These are phyloP conservation scores for Bombus terrestris DNA, from an alignment of 1,140 invertebrate genomes.

Conservation along the genomic window DNA sequence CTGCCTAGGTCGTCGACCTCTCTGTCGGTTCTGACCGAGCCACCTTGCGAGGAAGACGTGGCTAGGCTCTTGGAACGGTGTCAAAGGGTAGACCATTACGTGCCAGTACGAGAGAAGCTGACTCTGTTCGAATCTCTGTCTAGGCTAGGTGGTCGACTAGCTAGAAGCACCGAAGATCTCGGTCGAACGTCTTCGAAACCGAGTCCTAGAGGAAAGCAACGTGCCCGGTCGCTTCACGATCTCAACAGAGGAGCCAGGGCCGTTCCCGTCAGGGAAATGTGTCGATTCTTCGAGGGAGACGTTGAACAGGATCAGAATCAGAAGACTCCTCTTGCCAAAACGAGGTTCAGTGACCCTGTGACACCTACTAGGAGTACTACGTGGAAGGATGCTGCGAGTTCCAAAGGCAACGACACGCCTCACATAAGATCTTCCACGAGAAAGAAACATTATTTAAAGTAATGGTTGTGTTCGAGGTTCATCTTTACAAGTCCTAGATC, in stretches of 20 bases:
- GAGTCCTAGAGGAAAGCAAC: constrained; percentile 78
- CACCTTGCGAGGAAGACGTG: constrained; percentile 79
- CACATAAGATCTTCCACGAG: constrained; percentile 70
- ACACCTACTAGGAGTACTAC: constrained; percentile 51
- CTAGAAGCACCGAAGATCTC: constrained; percentile 82
- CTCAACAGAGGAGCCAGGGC: constrained; percentile 80
- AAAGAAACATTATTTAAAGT: constrained; percentile 71
- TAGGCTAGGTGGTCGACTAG: constrained; percentile 81
- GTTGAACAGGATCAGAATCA: constrained; percentile 46
- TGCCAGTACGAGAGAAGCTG: constrained; percentile 85
- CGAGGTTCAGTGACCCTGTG: constrained; percentile 53
- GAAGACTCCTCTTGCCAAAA: constrained; percentile 49
- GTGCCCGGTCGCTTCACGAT: constrained; percentile 85
- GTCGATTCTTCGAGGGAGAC: constrained; percentile 84
- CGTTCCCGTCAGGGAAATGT: constrained; percentile 84
- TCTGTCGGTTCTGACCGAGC: constrained; percentile 22
- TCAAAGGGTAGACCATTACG: constrained; percentile 85
- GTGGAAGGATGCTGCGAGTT: constrained; percentile 54
- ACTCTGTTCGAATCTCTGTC: constrained; percentile 85
- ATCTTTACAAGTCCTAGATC: neutral
- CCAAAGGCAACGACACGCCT: constrained; percentile 59
- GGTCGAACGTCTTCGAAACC: constrained; percentile 74
- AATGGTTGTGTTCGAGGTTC: neutral
- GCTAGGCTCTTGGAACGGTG: constrained; percentile 83
- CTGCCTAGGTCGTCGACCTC: constrained; percentile 27